Evolutionary conservation across 2,888 invertebrate genomes (phyloP).

Genomic region (Proisotoma minuta): DNA sequence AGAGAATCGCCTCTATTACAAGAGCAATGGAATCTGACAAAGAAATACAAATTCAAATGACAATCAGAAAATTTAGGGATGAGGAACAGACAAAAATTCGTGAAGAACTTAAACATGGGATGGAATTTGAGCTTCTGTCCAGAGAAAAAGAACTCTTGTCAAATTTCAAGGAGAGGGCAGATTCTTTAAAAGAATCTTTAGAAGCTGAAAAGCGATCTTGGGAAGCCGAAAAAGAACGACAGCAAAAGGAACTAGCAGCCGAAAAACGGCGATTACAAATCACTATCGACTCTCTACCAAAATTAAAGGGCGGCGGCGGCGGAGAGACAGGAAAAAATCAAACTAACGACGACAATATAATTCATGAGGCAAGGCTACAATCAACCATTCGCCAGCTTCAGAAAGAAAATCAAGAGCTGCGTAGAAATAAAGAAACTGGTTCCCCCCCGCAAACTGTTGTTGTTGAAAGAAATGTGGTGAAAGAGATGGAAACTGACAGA

Average conservation of each 20-base stretch:
- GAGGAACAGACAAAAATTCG: slow-evolving; percentile 26
- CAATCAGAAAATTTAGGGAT: slow-evolving; percentile 29
- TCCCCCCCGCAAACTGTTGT: neutral
- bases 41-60: slow-evolving; percentile 16
- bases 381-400: neutral
- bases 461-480: neutral
- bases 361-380: neutral
- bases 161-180: slow-evolving; percentile 26
- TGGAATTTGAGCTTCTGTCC: slow-evolving; percentile 27
- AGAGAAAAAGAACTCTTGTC: slow-evolving; percentile 35
- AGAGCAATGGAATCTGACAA: slow-evolving; percentile 22
- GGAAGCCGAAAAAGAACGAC: slow-evolving; percentile 21
- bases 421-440: neutral
- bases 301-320: too few species aligned
- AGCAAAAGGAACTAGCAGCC: slow-evolving; percentile 23
- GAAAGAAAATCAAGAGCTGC: neutral
- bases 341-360: neutral
- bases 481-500: slow-evolving; percentile 22
- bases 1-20: slow-evolving; percentile 16
- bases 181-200: slow-evolving; percentile 22
- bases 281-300: too few species aligned
- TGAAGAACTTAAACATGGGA: slow-evolving; percentile 29
- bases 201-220: slow-evolving; percentile 34
- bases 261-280: slow-evolving; percentile 8
- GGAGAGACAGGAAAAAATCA: neutral